Base-by-base conservation (phyloP, 2,888 invertebrate genomes). In the Camptogramma bilineatum region DNA sequence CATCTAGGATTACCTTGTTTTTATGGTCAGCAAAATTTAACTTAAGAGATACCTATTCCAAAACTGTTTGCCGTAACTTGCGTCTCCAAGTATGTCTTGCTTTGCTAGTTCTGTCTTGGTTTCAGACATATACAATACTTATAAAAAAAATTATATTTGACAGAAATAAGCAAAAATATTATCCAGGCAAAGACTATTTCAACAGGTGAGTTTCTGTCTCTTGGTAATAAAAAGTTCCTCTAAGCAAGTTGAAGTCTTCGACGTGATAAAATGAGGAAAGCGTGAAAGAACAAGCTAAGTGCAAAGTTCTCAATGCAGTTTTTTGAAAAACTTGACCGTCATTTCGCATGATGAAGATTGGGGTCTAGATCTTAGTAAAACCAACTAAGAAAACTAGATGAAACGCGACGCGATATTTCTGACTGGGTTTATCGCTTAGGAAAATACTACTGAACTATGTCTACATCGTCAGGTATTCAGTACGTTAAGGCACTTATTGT, bases 341-440 rank as follows among this genome's bases (percentile, higher is more conserved):
- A 46, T 34, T 19, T 52, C 46, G 31, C 46, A 47, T 46, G 17
- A 42, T 54, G 60, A 53, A 53, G 53, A 54, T 50, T 50, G 24
- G 59, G 52, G 60, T 31, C 57, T 51, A 69, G 39, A 59, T 10
- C 47, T 46, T 18, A n/a, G 21, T 46, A 16, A 52, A 60, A 42
- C n/a, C 24, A n/a, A 51, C 17, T 18, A 55, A 21, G 31, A 60
- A 44, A 60, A 52, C 59, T 60, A 39, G 52, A 59, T 47, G 59
- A 46, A 59, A 52, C 21, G 52, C 31, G 59, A 52, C 21, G 52
- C 31, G 59, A 59, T 52, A 34, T 52, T 46, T n/a, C 48, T 57
- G 7, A 21, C 17, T 16, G 18, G 47, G 19, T 56, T 48, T 34
- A 56, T 16, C 34, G 9, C 19, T n/a, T 53, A 44, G 34, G 42